phyloP scores from a whole-genome alignment of 2,797 vertebrate species.

The Enteromius radiatus region DNA sequence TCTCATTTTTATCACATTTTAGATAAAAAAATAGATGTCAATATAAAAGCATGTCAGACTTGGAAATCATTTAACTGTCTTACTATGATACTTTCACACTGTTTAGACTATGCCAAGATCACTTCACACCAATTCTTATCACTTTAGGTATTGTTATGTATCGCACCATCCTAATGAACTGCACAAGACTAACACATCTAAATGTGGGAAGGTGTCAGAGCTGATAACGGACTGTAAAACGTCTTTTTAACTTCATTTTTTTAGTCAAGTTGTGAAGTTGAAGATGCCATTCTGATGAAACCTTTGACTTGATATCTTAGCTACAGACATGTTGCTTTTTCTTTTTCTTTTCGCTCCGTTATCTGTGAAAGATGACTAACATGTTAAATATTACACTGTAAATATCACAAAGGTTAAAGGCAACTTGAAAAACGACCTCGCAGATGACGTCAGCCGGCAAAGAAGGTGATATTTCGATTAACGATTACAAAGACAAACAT shows the following conservation, averaged over 20 bases:
- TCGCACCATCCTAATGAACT: conserved; percentile 28
- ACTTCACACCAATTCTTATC: conserved; percentile 27
- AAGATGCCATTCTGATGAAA: neutral
- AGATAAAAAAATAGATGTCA: neutral
- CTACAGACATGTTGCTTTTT: neutral
- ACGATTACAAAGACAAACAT: neutral
- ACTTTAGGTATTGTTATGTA: conserved; percentile 21
- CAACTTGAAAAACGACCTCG: neutral
- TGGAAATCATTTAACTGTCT: neutral
- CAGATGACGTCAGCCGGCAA: neutral
- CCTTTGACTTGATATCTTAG: neutral
- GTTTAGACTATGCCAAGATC: neutral
- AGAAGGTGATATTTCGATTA: neutral
- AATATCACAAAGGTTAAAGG: neutral
- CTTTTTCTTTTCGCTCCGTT: neutral
- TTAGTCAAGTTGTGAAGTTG: neutral
- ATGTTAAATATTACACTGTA: conserved; percentile 2
- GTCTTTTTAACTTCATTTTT: conserved; percentile 2
- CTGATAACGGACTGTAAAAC: neutral
- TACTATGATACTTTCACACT: neutral
- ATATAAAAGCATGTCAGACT: neutral
- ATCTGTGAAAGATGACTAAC: conserved; percentile 22
- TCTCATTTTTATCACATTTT: neutral
- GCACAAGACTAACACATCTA: conserved; percentile 9
- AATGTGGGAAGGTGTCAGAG: conserved; percentile 28